Evolutionary conservation across 2,797 vertebrate genomes (phyloP).

Genomic region (Epinephelus coioides): DNA sequence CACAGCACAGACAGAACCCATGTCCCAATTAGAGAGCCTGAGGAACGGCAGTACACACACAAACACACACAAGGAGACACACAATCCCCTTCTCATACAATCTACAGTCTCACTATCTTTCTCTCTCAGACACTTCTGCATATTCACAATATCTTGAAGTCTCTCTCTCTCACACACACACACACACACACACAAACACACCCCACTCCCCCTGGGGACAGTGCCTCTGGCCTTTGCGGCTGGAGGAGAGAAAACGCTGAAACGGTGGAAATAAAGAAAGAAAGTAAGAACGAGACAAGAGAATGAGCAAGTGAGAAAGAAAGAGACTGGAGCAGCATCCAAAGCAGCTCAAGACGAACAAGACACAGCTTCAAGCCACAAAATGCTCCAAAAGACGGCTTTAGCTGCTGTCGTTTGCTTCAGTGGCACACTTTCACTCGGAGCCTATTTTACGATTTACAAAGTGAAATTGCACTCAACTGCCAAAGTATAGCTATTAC

Average conservation of each 20-base stretch:
- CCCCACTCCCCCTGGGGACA: conserved; percentile 43
- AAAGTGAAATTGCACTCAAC: conserved; percentile 14
- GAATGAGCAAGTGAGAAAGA: conserved; percentile 46
- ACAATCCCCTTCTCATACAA: conserved; percentile 60
- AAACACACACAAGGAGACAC: conserved; percentile 43
- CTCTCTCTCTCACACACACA: conserved; percentile 2
- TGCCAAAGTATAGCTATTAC: background rate
- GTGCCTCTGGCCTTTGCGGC: conserved; percentile 70
- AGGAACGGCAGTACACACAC: conserved; percentile 46
- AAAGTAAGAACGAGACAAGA: conserved; percentile 59
- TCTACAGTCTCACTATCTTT: conserved; percentile 65
- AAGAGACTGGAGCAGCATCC: conserved; percentile 53
- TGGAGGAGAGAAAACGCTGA: conserved; percentile 67
- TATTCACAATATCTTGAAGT: conserved; percentile 64
- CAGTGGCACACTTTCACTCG: conserved; percentile 21
- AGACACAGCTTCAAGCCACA: conserved; percentile 27
- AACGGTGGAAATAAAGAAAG: conserved; percentile 66
- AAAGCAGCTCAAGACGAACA: conserved; percentile 58
- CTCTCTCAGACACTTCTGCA: conserved; percentile 70
- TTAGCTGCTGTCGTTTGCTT: conserved; percentile 15
- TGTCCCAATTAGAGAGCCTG: conserved; percentile 83
- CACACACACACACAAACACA: conserved; percentile 30
- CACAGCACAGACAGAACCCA: conserved; percentile 71
- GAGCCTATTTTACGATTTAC: conserved; percentile 25
- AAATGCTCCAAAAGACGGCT: conserved; percentile 20